A percentile compares a stretch with the other conserved stretches of the same genome.
phyloP scores from a whole-genome alignment of 2,888 invertebrate genomes.

The Stenurella melanura region DNA sequence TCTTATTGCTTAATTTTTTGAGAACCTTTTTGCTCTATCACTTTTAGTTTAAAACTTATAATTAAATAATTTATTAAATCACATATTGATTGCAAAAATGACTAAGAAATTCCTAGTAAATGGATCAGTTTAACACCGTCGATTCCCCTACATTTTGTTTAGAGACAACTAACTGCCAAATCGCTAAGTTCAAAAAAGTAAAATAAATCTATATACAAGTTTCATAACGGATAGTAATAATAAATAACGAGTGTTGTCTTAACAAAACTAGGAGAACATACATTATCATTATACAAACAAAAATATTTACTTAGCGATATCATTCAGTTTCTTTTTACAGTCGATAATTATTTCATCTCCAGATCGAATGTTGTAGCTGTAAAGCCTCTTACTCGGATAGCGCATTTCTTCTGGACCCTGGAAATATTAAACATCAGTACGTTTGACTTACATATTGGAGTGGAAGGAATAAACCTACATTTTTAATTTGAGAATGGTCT shows the following conservation, averaged over 20 bases:
- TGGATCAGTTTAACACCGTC: neutral
- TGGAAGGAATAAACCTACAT: no score
- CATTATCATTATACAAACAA: neutral
- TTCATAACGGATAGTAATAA: conserved; percentile 2
- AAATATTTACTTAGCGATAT: conserved; percentile 58
- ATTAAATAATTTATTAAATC: neutral
- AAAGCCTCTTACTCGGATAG: conserved; percentile 90
- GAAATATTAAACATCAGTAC: conserved; percentile 58
- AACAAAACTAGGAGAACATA: neutral
- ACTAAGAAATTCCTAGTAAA: neutral
- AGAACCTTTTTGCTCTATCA: no score
- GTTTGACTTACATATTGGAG: no score
- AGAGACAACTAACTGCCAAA: conserved; percentile 1
- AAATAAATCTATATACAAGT: conserved; percentile 15
- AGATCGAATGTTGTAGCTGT: conserved; percentile 91
- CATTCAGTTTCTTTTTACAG: conserved; percentile 78
- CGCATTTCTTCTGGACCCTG: conserved; percentile 93
- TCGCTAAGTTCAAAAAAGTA: neutral
- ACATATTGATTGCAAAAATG: neutral
- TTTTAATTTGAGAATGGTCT: no score
- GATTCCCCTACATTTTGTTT: neutral
- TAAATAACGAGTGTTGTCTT: conserved; percentile 13
- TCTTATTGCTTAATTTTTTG: no score
- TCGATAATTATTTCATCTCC: conserved; percentile 95
- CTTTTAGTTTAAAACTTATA: neutral